Conservation (phyloP, 2,113 vertebrate genomes). For the Heliornis fulica region DNA sequence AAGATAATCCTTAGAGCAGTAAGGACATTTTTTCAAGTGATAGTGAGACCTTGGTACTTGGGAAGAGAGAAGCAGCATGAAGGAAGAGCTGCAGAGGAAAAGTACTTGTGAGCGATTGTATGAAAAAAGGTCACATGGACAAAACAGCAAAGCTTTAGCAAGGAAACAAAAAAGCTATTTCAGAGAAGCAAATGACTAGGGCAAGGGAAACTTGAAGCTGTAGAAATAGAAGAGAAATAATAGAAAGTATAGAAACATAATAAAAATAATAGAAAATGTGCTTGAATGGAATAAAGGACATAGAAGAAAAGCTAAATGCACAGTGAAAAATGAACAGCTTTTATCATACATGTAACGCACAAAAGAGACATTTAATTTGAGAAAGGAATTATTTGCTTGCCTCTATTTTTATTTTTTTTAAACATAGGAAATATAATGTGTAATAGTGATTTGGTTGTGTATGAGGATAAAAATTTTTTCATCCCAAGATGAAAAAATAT, state of each 20-base stretch:
- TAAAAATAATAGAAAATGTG: neutral
- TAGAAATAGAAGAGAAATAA: too few relatives aligned
- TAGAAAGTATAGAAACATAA: neutral
- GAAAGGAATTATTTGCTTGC: neutral
- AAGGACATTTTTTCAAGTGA: neutral
- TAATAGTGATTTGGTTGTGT: neutral
- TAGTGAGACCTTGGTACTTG: neutral
- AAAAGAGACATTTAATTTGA: neutral
- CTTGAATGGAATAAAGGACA: neutral
- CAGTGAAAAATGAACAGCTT: neutral
- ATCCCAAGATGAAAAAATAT: neutral
- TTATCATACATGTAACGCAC: neutral
- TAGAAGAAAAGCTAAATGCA: neutral
- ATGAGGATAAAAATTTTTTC: neutral
- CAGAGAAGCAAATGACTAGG: neutral
- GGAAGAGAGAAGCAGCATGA: neutral
- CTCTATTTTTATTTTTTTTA: neutral
- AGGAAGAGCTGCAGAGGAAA: neutral
- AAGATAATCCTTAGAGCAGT: neutral
- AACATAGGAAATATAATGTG: neutral
- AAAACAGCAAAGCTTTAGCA: neutral
- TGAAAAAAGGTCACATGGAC: neutral
- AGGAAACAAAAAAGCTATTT: neutral
- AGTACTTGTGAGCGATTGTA: neutral
- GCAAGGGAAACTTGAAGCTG: neutral